phyloP scores from a whole-genome alignment of 2,888 invertebrate species.

The Linhomoeus sp. region DNA sequence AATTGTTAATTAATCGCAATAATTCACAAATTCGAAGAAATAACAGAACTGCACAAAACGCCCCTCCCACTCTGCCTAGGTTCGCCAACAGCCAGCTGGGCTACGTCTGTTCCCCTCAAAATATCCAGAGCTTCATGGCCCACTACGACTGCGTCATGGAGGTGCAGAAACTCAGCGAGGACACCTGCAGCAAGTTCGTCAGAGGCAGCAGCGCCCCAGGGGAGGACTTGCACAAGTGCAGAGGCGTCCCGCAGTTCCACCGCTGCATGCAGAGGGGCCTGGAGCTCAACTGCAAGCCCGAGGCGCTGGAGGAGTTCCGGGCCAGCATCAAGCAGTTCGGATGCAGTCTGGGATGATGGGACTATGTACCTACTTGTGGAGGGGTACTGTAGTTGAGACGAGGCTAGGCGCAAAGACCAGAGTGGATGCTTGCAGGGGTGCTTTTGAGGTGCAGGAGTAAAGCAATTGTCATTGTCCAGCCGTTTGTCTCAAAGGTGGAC shows the following conservation, averaged over 20 bases:
- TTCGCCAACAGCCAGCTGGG: slow-evolving; percentile 4
- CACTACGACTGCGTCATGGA: slow-evolving; percentile 6
- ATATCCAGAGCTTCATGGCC: slow-evolving; percentile 2
- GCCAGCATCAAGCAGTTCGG: slow-evolving; percentile 5
- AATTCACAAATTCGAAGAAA: too few species aligned
- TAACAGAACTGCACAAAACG: too few species aligned
- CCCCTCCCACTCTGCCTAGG: background rate
- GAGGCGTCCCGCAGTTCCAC: slow-evolving; percentile 4
- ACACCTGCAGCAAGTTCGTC: background rate
- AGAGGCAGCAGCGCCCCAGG: background rate
- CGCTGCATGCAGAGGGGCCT: slow-evolving; percentile 1
- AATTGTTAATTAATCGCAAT: too few species aligned
- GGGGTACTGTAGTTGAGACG: too few species aligned
- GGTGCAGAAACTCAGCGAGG: background rate
- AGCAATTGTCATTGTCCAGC: too few species aligned
- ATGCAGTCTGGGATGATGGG: background rate
- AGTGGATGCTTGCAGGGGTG: too few species aligned
- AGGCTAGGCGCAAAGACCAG: too few species aligned
- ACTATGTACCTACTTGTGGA: too few species aligned
- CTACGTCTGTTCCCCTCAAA: slow-evolving; percentile 4
- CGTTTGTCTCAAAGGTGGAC: too few species aligned
- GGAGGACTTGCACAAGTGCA: background rate
- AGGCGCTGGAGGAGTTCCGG: slow-evolving; percentile 1
- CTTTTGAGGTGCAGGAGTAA: too few species aligned
- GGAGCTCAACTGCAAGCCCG: background rate